phyloP scores from a whole-genome alignment of 2,113 vertebrate species.

The Platycercus adscitus region DNA sequence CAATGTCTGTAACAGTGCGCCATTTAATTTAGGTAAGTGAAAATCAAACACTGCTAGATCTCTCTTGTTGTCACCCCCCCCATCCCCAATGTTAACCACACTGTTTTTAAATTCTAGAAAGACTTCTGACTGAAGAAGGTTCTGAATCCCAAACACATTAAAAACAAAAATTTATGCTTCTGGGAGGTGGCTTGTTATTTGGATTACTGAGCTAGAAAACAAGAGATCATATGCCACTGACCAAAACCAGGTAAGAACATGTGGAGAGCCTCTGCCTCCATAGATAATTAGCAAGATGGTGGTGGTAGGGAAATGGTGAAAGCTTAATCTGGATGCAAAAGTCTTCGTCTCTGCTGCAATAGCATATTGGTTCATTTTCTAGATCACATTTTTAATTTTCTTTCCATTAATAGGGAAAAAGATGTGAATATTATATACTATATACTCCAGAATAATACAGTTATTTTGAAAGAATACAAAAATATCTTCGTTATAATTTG shows the following conservation, averaged over 20 bases:
- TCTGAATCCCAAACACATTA: background rate
- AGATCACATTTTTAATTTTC: background rate
- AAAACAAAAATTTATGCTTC: background rate
- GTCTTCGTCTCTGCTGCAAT: background rate
- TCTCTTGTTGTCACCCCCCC: rapidly evolving
- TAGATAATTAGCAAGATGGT: background rate
- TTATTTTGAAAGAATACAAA: background rate
- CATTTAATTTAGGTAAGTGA: background rate
- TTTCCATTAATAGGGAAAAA: background rate
- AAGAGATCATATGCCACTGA: background rate
- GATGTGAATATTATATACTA: background rate
- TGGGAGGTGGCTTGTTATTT: background rate
- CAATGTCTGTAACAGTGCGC: background rate
- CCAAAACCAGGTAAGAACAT: background rate
- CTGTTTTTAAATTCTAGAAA: background rate
- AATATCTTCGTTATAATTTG: background rate
- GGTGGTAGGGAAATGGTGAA: background rate
- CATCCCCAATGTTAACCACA: background rate
- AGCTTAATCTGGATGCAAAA: background rate
- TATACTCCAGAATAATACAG: background rate
- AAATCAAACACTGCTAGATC: rapidly evolving
- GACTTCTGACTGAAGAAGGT: background rate
- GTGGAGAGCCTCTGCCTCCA: background rate
- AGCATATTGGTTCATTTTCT: background rate
- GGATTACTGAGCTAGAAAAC: background rate